phyloP scores from a whole-genome alignment of 2,888 invertebrate species.

The Drosophila putrida region DNA sequence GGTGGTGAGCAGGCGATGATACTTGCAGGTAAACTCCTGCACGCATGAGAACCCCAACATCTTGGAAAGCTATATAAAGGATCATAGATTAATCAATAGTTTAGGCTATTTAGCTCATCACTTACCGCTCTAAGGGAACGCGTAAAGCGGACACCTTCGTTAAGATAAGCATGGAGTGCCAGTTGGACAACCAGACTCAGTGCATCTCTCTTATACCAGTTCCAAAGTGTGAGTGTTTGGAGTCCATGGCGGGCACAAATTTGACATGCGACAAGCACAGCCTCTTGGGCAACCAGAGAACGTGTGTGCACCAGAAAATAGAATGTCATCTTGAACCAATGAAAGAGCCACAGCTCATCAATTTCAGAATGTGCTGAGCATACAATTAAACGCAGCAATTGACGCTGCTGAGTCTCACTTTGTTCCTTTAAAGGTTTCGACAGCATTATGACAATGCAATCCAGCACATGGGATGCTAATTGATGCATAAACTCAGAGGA shows the following conservation, averaged over 20 bases:
- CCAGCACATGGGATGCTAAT: constrained; percentile 57
- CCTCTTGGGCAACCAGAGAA: constrained; percentile 82
- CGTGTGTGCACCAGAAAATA: constrained; percentile 81
- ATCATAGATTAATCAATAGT: not conserved
- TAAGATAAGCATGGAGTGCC: constrained; percentile 76
- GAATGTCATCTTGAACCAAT: constrained; percentile 83
- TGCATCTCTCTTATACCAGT: constrained; percentile 84
- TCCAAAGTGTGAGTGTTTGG: constrained; percentile 82
- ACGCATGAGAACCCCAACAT: constrained; percentile 90
- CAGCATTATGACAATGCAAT: constrained; percentile 44
- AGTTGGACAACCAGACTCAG: constrained; percentile 79
- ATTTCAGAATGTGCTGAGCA: constrained; percentile 53
- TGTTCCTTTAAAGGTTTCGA: constrained; percentile 35
- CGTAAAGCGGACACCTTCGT: constrained; percentile 77
- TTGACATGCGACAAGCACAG: constrained; percentile 80
- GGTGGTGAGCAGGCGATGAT: constrained; percentile 90
- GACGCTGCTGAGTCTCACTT: constrained; percentile 51
- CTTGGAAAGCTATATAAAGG: constrained; percentile 86
- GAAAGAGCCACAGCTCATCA: constrained; percentile 81
- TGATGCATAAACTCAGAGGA: constrained; percentile 58
- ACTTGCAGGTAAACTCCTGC: constrained; percentile 89
- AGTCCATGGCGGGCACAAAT: constrained; percentile 81
- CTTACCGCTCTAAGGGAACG: constrained; percentile 79
- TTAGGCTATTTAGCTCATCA: not conserved
- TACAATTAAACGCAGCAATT: constrained; percentile 62